A percentile compares a stretch with the other conserved stretches of the same genome.
phyloP scores from a whole-genome alignment of 2,888 invertebrate genomes.

The Drosophila anceps region DNA sequence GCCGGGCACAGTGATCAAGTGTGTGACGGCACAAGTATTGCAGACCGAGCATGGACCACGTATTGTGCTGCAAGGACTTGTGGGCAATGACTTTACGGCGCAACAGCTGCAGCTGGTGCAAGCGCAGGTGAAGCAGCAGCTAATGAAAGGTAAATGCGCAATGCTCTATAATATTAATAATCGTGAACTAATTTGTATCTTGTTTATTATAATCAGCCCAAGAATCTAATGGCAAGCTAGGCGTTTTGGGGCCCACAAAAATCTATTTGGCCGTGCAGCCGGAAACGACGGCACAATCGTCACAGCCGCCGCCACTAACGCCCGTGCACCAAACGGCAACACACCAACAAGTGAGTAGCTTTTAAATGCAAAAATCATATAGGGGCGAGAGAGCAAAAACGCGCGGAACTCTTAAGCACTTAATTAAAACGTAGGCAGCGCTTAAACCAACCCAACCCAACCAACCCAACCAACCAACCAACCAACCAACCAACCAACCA shows the following conservation, averaged over 20 bases:
- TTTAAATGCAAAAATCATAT: slow-evolving; percentile 67
- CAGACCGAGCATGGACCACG: slow-evolving; percentile 94
- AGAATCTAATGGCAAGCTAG: slow-evolving; percentile 94
- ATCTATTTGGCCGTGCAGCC: slow-evolving; percentile 95
- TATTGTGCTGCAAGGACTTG: slow-evolving; percentile 93
- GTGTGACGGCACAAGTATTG: slow-evolving; percentile 94
- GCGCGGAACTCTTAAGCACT: slow-evolving; percentile 23
- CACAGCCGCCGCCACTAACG: slow-evolving; percentile 86
- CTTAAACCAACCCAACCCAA: slow-evolving; percentile 18
- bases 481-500: slow-evolving; percentile 1
- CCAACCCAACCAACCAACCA: slow-evolving; percentile 13
- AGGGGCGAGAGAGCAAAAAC: slow-evolving; percentile 26
- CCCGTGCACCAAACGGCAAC: slow-evolving; percentile 85
- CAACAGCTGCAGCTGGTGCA: slow-evolving; percentile 93
- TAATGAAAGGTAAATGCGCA: slow-evolving; percentile 89
- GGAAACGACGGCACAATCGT: slow-evolving; percentile 82
- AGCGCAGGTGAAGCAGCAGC: slow-evolving; percentile 95
- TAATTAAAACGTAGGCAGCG: slow-evolving; percentile 29
- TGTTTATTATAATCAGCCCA: too few relatives aligned
- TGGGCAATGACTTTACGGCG: slow-evolving; percentile 92
- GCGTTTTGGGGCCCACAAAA: slow-evolving; percentile 93
- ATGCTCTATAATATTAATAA: too few relatives aligned
- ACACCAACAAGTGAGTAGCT: slow-evolving; percentile 86
- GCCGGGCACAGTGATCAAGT: slow-evolving; percentile 94
- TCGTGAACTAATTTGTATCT: too few relatives aligned